phyloP scores from a whole-genome alignment of 2,113 vertebrate species.

The Cyprinus carpio region DNA sequence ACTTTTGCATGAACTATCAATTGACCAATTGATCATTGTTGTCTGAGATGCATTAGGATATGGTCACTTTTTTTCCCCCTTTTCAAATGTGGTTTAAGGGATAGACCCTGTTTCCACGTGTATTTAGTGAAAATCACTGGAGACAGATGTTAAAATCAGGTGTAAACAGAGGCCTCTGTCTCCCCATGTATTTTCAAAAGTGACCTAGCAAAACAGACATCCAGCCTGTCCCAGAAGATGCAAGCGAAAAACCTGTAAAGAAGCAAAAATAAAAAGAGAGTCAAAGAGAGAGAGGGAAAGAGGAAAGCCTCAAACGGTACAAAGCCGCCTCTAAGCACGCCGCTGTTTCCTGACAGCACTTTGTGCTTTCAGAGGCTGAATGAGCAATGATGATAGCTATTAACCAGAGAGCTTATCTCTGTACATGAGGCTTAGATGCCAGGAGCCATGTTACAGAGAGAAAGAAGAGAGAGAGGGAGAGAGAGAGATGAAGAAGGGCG shows the following conservation, averaged over 20 bases:
- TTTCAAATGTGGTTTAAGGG: not conserved
- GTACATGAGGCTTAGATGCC: slow-evolving; percentile 53
- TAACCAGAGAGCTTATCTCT: slow-evolving; percentile 63
- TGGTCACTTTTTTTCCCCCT: not conserved
- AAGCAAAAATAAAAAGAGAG: slow-evolving; percentile 14
- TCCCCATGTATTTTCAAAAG: slow-evolving; percentile 14
- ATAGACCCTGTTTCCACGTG: not conserved
- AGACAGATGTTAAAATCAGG: slow-evolving; percentile 1
- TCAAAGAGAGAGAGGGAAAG: slow-evolving; percentile 33
- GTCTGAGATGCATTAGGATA: not conserved
- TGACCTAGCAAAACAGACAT: slow-evolving; percentile 10
- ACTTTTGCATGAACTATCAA: not conserved
- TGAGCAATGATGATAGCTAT: slow-evolving; percentile 62
- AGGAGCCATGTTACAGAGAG: slow-evolving; percentile 54
- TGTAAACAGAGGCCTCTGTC: not conserved
- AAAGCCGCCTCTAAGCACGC: slow-evolving; percentile 50
- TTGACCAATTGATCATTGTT: not conserved
- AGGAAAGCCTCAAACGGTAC: slow-evolving; percentile 45
- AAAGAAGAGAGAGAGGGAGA: slow-evolving; percentile 15
- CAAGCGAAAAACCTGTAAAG: not conserved
- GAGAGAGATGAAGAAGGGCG: slow-evolving; percentile 47
- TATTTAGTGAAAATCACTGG: not conserved
- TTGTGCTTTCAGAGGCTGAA: slow-evolving; percentile 57
- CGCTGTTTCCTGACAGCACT: slow-evolving; percentile 56
- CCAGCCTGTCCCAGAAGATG: slow-evolving; percentile 13